Base-by-base conservation (phyloP, 2,797 vertebrate species). In the Lacerta viridis region DNA sequence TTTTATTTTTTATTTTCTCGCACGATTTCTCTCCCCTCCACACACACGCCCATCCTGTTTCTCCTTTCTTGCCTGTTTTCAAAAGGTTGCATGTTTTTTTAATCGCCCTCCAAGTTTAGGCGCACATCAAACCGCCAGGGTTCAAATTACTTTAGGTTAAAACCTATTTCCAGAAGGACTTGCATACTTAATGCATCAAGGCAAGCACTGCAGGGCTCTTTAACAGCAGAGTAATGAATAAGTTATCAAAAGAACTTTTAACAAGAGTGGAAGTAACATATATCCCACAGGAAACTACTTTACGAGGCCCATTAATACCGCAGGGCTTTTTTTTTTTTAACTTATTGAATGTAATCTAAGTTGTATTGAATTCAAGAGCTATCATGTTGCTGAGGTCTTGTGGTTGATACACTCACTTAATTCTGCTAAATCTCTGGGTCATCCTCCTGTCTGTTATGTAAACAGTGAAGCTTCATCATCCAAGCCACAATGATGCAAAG, bases 201-300 rank as follows among this genome's bases (percentile, higher is more conserved):
- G 91, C 90, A 94, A 1, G 33, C 0, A 0, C 71, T 90, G 92
- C 92, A 93, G 89, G 43, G 55, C 91, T 92, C 89, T 92, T 93
- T 93, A 94, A 95, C 95, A 93, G 90, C 91, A 86, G 80, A 92
- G 72, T 94, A 91, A 96, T 96, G 92, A 96, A 96, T 96, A 95
- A 96, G 86, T 96, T 95, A 96, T 95, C 94, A 96, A 95, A 96
- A 88, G 90, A 96, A 93, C 89, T 95, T 95, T 93, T 93, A 94
- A 92, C 93, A 93, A 88, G 92, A 93, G 83, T 95, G 86, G 90
- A 95, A 94, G 94, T 94, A 95, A 93, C 92, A 92, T 83, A 87
- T 93, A 90, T 94, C 95, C 93, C 94, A 93, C 86, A 94, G 92
- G 95, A 96, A 95, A 89, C 88, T 94, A 92, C 71, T 89, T 95